Evolutionary conservation across 2,113 vertebrate species (phyloP), one percentile per base, ranked within the genome.

Genomic region (Cynoglossus semilaevis): DNA sequence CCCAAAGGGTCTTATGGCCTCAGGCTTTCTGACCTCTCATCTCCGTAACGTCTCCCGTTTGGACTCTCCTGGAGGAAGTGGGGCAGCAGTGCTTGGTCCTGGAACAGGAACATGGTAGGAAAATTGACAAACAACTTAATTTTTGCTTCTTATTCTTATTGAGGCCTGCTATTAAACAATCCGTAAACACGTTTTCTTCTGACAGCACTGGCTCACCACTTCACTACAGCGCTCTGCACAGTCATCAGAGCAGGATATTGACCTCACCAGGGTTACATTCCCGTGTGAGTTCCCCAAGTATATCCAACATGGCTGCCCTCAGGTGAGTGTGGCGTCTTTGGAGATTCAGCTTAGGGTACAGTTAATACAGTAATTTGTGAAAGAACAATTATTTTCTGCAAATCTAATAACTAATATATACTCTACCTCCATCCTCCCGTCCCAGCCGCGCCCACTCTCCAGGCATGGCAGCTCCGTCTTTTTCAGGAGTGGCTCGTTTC

Each of bases 381-480:
- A n/a, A n/a, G 3, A 29, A 29, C 22, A 29, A n/a, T n/a, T n/a
- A n/a, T n/a, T n/a, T 29, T 2, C 3, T 29, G 22, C 22, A 29
- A 6, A 6, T 29, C 3, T 29, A 29, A 29, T 29, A 29, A 29
- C 22, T 29, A 2, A 29, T 4, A 29, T 29, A 29, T 29, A 2
- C 6, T 29, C 2, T 6, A 29, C 22, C 3, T 29, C 49, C 10
- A 5, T 55, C 10, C 6, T 8, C 67, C 37, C 17, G 0, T 44
- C 17, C 76, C 79, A 98, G 96, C 59, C 95, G 97, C 13, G 94
- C 96, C n/a, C 93, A 99, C 59, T 96, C 96, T 13, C 97, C 97
- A 22, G 95, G 96, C 36, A 91, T 95, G 81, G 96, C 95, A 1
- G 91, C 93, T 0, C 95, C 96, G 9, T 96, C 95, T 11, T 96